These are phyloP conservation scores for Apis dorsata DNA, from an alignment of 1,140 invertebrate genomes.

Conservation along the genomic window DNA sequence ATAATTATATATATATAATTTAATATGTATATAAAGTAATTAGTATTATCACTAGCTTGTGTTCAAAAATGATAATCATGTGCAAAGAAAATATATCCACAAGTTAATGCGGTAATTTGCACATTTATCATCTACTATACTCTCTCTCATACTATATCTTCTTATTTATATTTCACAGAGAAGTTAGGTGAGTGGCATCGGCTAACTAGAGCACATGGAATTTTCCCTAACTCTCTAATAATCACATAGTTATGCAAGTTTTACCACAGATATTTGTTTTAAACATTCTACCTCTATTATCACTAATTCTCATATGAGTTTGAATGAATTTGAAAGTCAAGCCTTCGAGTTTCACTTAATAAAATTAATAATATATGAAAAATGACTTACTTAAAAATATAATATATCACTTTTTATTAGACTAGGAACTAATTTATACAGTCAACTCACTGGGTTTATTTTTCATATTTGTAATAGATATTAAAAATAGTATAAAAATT, in stretches of 20 bases:
- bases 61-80: slow-evolving; percentile 59
- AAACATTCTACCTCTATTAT: slow-evolving; percentile 55
- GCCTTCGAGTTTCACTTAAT: slow-evolving; percentile 60
- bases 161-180: slow-evolving; percentile 66
- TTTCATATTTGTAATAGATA: slow-evolving; percentile 21
- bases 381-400: slow-evolving; percentile 47
- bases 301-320: slow-evolving; percentile 47
- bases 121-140: slow-evolving; percentile 44
- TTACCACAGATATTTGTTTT: slow-evolving; percentile 62
- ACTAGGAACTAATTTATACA: slow-evolving; percentile 74
- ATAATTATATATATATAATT: slow-evolving; percentile 58
- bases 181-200: slow-evolving; percentile 67
- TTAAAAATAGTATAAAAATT: slow-evolving; percentile 37
- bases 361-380: slow-evolving; percentile 52
- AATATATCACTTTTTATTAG: slow-evolving; percentile 69
- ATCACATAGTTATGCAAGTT: slow-evolving; percentile 68
- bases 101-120: slow-evolving; percentile 44
- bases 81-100: slow-evolving; percentile 63
- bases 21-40: slow-evolving; percentile 56
- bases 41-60: slow-evolving; percentile 54
- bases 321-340: slow-evolving; percentile 66
- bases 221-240: slow-evolving; percentile 70
- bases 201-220: slow-evolving; percentile 70
- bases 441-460: slow-evolving; percentile 54
- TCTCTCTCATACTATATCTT: slow-evolving; percentile 36